Conservation (phyloP, 2,797 vertebrate genomes). For the Smutsia temminckii region DNA sequence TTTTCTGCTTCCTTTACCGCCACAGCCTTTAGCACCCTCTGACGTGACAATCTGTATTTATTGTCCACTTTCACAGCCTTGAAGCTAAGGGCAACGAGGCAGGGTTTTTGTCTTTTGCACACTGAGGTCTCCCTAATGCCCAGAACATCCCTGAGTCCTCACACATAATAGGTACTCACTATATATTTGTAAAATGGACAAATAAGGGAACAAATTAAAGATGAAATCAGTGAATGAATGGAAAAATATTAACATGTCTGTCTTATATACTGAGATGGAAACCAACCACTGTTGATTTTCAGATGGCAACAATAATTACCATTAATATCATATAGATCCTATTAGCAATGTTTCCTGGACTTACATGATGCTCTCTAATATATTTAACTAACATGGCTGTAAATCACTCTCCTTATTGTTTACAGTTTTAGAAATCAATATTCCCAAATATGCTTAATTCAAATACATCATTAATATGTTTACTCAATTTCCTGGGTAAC, state of each 20-base stretch:
- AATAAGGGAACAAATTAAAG: not conserved
- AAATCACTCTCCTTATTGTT: constrained; percentile 73
- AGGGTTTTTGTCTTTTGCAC: not conserved
- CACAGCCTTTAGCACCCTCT: accelerated
- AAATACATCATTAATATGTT: constrained; percentile 66
- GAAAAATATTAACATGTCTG: not conserved
- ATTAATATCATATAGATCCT: constrained; percentile 17
- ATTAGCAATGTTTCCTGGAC: constrained; percentile 47
- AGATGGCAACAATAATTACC: constrained; percentile 41
- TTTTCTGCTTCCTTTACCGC: not conserved
- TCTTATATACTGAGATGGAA: not conserved
- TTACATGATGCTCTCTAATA: constrained; percentile 31
- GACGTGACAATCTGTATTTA: accelerated
- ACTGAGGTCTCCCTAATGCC: not conserved
- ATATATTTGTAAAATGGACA: constrained; percentile 16
- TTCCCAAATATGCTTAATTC: constrained; percentile 61
- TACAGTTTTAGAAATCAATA: constrained; percentile 76
- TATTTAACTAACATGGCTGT: constrained; percentile 46
- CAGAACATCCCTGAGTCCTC: not conserved
- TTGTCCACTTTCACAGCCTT: not conserved
- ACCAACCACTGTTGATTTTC: not conserved
- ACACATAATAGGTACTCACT: not conserved
- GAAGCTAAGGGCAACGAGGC: not conserved
- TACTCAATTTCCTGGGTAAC: constrained; percentile 78
- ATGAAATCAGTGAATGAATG: not conserved